Percentiles rank a stretch among this genome's conserved stretches.
Evolutionary conservation across 2,888 invertebrate genomes (phyloP).

Genomic region (Cyclophora punctaria): DNA sequence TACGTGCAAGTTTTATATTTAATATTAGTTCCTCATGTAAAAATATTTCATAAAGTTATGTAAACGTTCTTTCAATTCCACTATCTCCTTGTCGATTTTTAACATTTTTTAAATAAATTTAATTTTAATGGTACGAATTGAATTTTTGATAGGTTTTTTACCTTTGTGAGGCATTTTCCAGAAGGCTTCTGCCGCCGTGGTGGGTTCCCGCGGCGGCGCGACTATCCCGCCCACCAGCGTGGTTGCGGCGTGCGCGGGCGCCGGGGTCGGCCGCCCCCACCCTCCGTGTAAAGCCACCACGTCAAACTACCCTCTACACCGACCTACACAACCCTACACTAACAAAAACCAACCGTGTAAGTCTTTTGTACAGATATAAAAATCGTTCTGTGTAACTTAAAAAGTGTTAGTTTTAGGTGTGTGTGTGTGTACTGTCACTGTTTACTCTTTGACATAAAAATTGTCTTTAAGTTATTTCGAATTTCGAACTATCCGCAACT

Average conservation of each 20-base stretch:
- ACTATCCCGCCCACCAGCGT: constrained; percentile 79
- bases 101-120: too few species aligned
- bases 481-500: constrained; percentile 4
- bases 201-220: constrained; percentile 82
- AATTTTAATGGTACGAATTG: background rate
- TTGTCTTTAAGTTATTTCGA: background rate
- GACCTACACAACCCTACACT: too few species aligned
- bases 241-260: constrained; percentile 73
- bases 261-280: constrained; percentile 77
- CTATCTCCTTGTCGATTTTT: too few species aligned
- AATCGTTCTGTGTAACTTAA: too few species aligned
- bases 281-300: constrained; percentile 76
- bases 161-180: constrained; percentile 94
- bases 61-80: too few species aligned
- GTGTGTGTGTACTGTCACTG: too few species aligned
- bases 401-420: too few species aligned
- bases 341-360: too few species aligned
- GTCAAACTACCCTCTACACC: constrained; percentile 28
- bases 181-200: constrained; percentile 82
- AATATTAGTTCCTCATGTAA: too few species aligned
- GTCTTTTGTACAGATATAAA: too few species aligned
- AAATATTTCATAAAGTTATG: too few species aligned
- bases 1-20: too few species aligned
- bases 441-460: background rate
- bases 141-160: constrained; percentile 38